Percentiles rank a stretch among this genome's conserved stretches.
Conservation (phyloP, 2,113 vertebrate species). For the Platycercus adscitus region DNA sequence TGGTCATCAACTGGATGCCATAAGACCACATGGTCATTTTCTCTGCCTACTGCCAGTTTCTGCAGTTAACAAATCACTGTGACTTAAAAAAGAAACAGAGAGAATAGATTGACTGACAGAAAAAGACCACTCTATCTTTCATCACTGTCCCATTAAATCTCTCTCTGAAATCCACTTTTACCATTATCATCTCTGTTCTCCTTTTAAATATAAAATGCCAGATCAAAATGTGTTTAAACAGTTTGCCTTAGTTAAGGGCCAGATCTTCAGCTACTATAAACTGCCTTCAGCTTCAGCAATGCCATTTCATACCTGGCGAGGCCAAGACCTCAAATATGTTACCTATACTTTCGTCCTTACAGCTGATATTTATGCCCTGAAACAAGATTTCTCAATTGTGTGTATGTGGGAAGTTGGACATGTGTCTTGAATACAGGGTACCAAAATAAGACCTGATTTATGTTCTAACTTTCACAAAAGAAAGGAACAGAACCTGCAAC, state of each 20-base stretch:
- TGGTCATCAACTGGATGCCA: slow-evolving; percentile 42
- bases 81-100: background rate
- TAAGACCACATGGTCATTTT: slow-evolving; percentile 1
- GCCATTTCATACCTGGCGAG: background rate
- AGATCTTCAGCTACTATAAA: background rate
- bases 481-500: background rate
- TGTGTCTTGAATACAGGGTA: background rate
- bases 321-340: background rate
- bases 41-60: slow-evolving; percentile 1
- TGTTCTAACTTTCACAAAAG: background rate
- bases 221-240: background rate
- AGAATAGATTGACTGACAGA: slow-evolving; percentile 51
- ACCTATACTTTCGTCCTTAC: background rate
- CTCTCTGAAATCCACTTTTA: slow-evolving; percentile 2
- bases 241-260: background rate
- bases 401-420: background rate
- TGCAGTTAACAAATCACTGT: slow-evolving; percentile 54
- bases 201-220: background rate
- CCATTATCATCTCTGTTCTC: background rate
- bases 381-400: background rate
- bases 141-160: background rate
- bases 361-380: background rate
- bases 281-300: background rate
- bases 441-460: background rate
- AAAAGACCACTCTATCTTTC: slow-evolving; percentile 17